Evolutionary conservation across 2,888 invertebrate species (phyloP).

Genomic region (Scaptomyza flava): DNA sequence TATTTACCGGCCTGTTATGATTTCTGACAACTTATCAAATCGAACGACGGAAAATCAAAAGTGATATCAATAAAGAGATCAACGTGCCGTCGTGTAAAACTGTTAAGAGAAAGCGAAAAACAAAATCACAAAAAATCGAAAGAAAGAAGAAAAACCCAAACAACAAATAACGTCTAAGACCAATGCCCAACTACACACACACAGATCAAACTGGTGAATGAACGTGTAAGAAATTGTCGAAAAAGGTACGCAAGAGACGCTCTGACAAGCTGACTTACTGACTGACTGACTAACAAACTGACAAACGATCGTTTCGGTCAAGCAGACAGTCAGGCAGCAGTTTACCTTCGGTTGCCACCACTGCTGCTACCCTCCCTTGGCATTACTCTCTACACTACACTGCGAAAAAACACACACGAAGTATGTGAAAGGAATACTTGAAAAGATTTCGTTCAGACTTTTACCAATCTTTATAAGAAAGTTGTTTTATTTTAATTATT

Average conservation of each 20-base stretch:
- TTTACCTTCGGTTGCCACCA: conserved; percentile 16
- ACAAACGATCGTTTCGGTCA: conserved; percentile 54
- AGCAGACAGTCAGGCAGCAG: conserved; percentile 62
- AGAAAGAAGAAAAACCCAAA: conserved; percentile 39
- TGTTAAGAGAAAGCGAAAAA: conserved; percentile 59
- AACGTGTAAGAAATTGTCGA: conserved; percentile 59
- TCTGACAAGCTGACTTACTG: conserved; percentile 9
- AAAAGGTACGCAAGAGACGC: conserved; percentile 38
- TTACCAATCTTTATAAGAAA: no score
- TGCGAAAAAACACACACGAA: not conserved
- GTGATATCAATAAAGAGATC: conserved; percentile 80
- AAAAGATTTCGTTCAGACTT: no score
- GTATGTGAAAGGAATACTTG: not conserved
- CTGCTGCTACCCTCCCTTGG: conserved; percentile 7
- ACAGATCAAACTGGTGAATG: conserved; percentile 62
- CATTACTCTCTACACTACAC: not conserved
- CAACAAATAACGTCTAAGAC: conserved; percentile 10
- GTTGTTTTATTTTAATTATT: no score
- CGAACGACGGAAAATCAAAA: conserved; percentile 77
- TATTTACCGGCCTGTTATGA: conserved; percentile 68
- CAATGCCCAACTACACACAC: conserved; percentile 9
- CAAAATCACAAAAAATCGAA: conserved; percentile 17
- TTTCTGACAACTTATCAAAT: conserved; percentile 78
- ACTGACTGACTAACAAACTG: conserved; percentile 10
- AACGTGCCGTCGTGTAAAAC: conserved; percentile 64